Evolutionary conservation across 37 sponge, comb jelly and placozoan genomes (phyloP).

Genomic region (Chondrilla cf. caribensis): DNA sequence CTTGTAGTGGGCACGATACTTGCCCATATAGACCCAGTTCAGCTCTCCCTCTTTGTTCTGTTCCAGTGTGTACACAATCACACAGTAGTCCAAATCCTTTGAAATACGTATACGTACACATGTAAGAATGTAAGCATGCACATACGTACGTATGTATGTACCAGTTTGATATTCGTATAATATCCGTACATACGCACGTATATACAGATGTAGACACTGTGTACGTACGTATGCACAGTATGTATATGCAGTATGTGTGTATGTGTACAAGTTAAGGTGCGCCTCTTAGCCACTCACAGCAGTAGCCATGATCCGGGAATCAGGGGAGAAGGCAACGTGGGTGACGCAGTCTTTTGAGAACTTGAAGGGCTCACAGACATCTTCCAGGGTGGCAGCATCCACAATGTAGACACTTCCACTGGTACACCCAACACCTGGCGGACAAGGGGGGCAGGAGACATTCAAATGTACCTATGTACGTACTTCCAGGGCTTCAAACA

Average conservation of each 20-base stretch:
- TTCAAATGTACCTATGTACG: too few relatives aligned
- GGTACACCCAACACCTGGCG: slow-evolving; percentile 85
- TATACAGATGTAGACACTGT: too few relatives aligned
- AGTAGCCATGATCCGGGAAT: slow-evolving; percentile 83
- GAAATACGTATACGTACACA: too few relatives aligned
- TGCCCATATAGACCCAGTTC: slow-evolving; percentile 76
- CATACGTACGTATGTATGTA: too few relatives aligned
- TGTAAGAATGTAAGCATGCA: too few relatives aligned
- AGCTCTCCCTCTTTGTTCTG: slow-evolving; percentile 13
- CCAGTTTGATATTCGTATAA: too few relatives aligned
- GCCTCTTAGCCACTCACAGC: slow-evolving; percentile 53
- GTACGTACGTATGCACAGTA: too few relatives aligned
- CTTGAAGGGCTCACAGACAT: slow-evolving; percentile 57
- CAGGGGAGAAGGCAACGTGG: slow-evolving; percentile 91
- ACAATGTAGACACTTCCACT: slow-evolving; percentile 72
- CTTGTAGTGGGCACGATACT: slow-evolving; percentile 86
- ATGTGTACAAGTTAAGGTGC: too few relatives aligned
- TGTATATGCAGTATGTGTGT: too few relatives aligned
- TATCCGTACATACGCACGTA: too few relatives aligned
- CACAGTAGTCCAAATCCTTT: slow-evolving; percentile 79
- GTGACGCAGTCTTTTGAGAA: slow-evolving; percentile 83
- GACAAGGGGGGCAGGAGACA: too few relatives aligned
- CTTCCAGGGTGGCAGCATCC: slow-evolving; percentile 74
- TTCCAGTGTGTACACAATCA: slow-evolving; percentile 55
- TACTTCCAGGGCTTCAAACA: background rate